Conservation (phyloP, 2,888 invertebrate species). For the Gymnosoma rotundatum region DNA sequence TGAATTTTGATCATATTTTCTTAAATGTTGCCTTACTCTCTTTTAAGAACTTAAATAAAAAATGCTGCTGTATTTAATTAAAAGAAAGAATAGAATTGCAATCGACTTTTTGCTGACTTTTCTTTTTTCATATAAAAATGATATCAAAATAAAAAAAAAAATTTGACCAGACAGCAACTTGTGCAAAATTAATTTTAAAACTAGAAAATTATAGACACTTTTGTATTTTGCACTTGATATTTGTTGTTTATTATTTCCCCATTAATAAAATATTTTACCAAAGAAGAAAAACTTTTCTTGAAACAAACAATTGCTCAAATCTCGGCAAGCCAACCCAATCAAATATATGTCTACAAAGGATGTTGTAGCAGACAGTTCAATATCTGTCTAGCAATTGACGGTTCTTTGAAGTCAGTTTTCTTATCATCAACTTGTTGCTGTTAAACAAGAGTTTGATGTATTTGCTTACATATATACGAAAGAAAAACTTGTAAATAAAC, state of each 20-base stretch:
- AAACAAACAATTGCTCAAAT: slow-evolving; percentile 47
- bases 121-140: slow-evolving; percentile 2
- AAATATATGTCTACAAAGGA: slow-evolving; percentile 32
- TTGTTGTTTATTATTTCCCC: slow-evolving; percentile 66
- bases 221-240: slow-evolving; percentile 54
- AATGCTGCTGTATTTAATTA: not conserved
- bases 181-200: slow-evolving; percentile 60
- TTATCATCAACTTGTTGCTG: not conserved
- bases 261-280: slow-evolving; percentile 30
- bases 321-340: slow-evolving; percentile 12
- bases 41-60: not conserved
- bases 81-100: not conserved
- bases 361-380: slow-evolving; percentile 6
- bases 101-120: slow-evolving; percentile 40
- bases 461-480: not conserved
- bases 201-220: slow-evolving; percentile 72
- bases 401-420: not conserved
- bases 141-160: not conserved
- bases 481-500: slow-evolving; percentile 44
- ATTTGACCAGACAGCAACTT: slow-evolving; percentile 19
- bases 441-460: not conserved
- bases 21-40: too few relatives aligned
- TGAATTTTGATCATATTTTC: too few relatives aligned
- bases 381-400: not conserved
- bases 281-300: slow-evolving; percentile 36